Evolutionary conservation across 2,797 vertebrate species (phyloP).

Genomic region (Ptychobarbus kaznakovi): DNA sequence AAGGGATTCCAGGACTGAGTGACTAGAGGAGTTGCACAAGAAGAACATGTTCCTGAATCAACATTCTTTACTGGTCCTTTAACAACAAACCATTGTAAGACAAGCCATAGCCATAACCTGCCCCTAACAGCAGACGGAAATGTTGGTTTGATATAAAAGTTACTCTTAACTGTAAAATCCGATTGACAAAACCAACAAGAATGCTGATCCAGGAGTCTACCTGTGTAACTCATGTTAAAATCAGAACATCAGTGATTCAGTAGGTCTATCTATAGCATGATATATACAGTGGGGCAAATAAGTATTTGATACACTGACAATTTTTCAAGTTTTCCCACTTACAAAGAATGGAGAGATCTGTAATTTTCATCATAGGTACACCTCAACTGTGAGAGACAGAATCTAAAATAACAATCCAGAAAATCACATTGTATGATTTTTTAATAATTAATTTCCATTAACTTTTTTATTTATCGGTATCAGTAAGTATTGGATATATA

Average conservation of each 20-base stretch:
- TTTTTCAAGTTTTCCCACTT: too few relatives aligned
- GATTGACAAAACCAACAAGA: neutral
- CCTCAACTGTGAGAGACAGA: too few relatives aligned
- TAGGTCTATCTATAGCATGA: neutral
- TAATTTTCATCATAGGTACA: too few relatives aligned
- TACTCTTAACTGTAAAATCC: neutral
- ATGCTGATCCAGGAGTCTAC: neutral
- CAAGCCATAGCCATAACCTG: neutral
- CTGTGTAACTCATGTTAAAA: neutral
- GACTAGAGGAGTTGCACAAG: conserved; percentile 5
- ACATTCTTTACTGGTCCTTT: conserved; percentile 16
- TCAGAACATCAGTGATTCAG: neutral
- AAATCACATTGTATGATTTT: too few relatives aligned
- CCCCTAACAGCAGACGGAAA: neutral
- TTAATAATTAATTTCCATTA: too few relatives aligned
- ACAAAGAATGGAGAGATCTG: too few relatives aligned
- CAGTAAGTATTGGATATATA: neutral
- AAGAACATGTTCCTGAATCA: conserved; percentile 4
- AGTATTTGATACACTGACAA: too few relatives aligned
- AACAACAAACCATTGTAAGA: neutral
- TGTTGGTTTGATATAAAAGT: neutral
- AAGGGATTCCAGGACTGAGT: conserved; percentile 28
- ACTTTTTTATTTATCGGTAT: neutral
- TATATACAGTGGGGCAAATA: too few relatives aligned
- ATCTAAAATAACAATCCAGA: too few relatives aligned